Percentiles rank a stretch among this genome's conserved stretches.
Conservation (phyloP, 2,113 vertebrate genomes). For the Lathamus discolor region DNA sequence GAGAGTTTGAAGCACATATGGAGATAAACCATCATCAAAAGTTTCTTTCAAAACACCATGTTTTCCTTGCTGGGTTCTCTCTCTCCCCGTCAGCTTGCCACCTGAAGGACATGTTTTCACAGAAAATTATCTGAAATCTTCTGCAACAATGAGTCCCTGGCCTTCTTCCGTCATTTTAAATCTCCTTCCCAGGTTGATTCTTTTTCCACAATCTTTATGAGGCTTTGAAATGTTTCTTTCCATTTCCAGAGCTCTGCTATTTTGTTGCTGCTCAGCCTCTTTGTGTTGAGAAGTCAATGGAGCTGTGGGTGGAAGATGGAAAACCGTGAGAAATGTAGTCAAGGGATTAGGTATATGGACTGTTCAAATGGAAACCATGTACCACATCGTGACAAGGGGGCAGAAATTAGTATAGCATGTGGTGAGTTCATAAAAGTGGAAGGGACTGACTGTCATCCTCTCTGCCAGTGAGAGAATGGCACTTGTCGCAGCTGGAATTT, state of each 20-base stretch:
- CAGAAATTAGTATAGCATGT: background rate
- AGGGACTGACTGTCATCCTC: background rate
- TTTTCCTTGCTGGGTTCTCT: background rate
- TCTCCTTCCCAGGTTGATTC: conserved; percentile 26
- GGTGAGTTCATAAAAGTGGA: background rate
- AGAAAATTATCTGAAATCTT: background rate
- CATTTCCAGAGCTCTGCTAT: conserved; percentile 60
- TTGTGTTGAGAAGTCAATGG: conserved; percentile 73
- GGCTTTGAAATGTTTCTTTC: conserved; percentile 57
- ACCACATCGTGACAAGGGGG: conserved; percentile 33
- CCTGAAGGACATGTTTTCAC: background rate
- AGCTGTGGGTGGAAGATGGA: conserved; percentile 74
- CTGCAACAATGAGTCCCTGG: background rate
- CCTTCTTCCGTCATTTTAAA: conserved; percentile 13
- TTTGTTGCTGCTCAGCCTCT: conserved; percentile 66
- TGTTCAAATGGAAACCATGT: conserved; percentile 58
- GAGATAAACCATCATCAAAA: background rate
- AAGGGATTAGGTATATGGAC: conserved; percentile 71
- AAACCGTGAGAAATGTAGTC: conserved; percentile 72
- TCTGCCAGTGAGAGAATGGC: background rate
- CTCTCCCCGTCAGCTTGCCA: background rate
- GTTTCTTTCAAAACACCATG: background rate
- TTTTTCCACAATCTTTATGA: conserved; percentile 52
- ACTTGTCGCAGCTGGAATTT: background rate
- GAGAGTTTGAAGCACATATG: background rate